Conservation (phyloP, 2,113 vertebrate species). For the Mystacornis crossleyi region DNA sequence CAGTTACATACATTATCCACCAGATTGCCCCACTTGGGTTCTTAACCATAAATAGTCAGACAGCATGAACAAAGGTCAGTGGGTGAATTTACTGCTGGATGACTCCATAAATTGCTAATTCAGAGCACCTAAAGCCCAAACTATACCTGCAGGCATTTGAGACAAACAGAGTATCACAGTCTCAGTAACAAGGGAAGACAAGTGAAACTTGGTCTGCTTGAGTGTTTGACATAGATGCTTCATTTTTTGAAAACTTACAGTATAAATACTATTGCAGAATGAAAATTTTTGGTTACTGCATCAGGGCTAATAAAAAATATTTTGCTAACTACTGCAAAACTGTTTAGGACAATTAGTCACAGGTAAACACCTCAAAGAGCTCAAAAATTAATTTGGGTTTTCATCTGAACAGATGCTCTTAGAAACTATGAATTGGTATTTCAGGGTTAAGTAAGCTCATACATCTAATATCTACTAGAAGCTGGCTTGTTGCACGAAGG, state of each 20-base stretch:
- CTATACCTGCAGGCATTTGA: background rate
- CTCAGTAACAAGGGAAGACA: background rate
- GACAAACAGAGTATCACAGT: background rate
- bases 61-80: background rate
- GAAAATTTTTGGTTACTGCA: background rate
- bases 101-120: slow-evolving; percentile 37
- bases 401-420: background rate
- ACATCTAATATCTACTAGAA: background rate
- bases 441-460: background rate
- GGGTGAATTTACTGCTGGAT: slow-evolving; percentile 14
- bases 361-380: background rate
- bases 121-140: background rate
- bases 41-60: background rate
- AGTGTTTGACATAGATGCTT: background rate
- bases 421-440: background rate
- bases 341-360: background rate
- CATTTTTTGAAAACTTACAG: background rate
- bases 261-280: background rate
- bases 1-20: background rate
- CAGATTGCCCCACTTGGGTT: background rate
- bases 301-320: background rate
- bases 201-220: background rate
- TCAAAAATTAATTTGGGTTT: background rate
- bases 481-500: background rate
- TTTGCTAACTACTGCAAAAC: background rate